A percentile compares a stretch with the other conserved stretches of the same genome.
These are phyloP conservation scores for Plebejus melissa DNA, from an alignment of 2,888 invertebrate genomes.

Conservation along the genomic window DNA sequence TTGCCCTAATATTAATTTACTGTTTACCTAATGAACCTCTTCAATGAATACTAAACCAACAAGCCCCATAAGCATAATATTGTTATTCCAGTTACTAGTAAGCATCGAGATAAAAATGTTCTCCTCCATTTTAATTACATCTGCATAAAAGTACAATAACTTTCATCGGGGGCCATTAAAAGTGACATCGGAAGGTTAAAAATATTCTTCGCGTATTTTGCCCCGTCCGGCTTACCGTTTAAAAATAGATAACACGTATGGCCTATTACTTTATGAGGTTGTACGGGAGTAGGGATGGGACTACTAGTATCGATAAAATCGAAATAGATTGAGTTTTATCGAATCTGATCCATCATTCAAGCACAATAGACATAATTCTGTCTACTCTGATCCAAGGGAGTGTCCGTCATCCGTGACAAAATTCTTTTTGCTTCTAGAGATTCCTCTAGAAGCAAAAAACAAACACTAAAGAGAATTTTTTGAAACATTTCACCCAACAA, in stretches of 20 bases:
- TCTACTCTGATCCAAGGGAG: too few relatives aligned
- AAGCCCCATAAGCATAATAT: not conserved
- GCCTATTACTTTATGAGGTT: conserved; percentile 31
- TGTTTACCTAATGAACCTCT: not conserved
- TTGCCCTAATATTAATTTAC: too few relatives aligned
- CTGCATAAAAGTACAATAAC: conserved; percentile 22
- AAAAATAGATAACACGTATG: conserved; percentile 36
- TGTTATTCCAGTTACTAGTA: not conserved
- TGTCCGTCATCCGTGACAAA: too few relatives aligned
- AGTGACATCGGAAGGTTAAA: conserved; percentile 15
- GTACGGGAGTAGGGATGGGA: conserved; percentile 27
- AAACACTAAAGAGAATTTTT: too few relatives aligned
- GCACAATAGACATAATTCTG: too few relatives aligned
- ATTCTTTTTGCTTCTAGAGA: too few relatives aligned
- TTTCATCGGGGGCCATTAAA: conserved; percentile 22
- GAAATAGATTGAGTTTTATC: not conserved
- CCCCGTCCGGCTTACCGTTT: conserved; percentile 29
- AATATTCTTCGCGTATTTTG: conserved; percentile 15
- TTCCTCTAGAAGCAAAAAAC: too few relatives aligned
- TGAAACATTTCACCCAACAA: too few relatives aligned
- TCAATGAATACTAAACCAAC: too few relatives aligned
- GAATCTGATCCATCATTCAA: not conserved
- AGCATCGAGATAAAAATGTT: not conserved
- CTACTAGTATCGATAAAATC: not conserved
- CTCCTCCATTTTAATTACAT: conserved; percentile 7